phyloP scores from a whole-genome alignment of 2,113 vertebrate species.

The Isurus oxyrinchus region DNA sequence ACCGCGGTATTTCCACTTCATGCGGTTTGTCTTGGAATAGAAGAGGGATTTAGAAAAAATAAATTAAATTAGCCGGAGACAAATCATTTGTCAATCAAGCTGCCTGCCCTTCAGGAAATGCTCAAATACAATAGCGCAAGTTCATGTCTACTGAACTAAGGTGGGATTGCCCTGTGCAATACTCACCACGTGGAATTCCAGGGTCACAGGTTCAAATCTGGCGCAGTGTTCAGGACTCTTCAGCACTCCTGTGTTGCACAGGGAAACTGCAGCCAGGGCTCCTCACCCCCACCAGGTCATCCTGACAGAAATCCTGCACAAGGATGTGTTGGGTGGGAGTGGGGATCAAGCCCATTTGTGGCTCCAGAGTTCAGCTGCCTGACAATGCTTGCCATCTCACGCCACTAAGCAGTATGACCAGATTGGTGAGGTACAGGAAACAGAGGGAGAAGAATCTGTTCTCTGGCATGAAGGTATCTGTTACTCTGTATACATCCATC shows the following conservation, averaged over 20 bases:
- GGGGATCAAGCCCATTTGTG: not conserved
- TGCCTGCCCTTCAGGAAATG: not conserved
- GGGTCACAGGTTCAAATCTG: not conserved
- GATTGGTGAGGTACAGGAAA: not conserved
- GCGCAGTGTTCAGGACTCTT: too few species aligned
- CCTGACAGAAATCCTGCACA: not conserved
- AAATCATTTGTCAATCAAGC: not conserved
- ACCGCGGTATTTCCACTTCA: constrained; percentile 78
- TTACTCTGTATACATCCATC: not conserved
- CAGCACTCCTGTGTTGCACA: not conserved
- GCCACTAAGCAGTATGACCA: not conserved
- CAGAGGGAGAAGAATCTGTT: not conserved
- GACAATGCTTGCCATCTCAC: not conserved
- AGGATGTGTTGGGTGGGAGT: not conserved
- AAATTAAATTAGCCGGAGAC: not conserved
- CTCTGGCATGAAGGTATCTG: not conserved
- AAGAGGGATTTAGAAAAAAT: not conserved
- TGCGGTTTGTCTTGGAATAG: constrained; percentile 73
- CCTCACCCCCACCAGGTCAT: not conserved
- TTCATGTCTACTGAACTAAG: not conserved
- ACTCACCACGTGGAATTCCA: not conserved
- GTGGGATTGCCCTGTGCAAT: not conserved
- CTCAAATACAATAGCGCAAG: not conserved
- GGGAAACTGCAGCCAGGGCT: not conserved
- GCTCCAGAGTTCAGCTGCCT: not conserved